Evolutionary conservation across 2,888 invertebrate species (phyloP).

Genomic region (Amiota communis): DNA sequence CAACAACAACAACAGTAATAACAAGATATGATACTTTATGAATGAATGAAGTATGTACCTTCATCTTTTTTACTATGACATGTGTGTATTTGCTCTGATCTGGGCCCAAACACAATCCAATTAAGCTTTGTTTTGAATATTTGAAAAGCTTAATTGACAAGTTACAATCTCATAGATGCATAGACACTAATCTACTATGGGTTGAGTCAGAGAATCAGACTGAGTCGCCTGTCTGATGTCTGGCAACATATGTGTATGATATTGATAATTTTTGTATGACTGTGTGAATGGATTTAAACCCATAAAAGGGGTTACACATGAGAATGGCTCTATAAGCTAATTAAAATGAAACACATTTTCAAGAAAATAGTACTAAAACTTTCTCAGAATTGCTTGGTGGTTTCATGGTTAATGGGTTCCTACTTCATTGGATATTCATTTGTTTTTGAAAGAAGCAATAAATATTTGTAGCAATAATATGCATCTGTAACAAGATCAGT

Average conservation of each 20-base stretch:
- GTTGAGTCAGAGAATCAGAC: too few relatives aligned
- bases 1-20: background rate
- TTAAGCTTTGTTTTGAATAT: conserved; percentile 34
- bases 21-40: conserved; percentile 21
- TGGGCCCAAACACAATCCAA: conserved; percentile 13
- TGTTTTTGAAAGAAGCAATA: too few relatives aligned
- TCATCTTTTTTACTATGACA: background rate
- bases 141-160: conserved; percentile 49
- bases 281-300: background rate
- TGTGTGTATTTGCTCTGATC: conserved; percentile 14
- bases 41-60: background rate
- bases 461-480: too few relatives aligned
- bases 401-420: too few relatives aligned
- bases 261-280: conserved; percentile 32
- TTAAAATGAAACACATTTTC: too few relatives aligned
- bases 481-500: too few relatives aligned
- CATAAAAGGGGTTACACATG: too few relatives aligned
- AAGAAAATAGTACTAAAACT: too few relatives aligned
- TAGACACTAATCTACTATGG: background rate
- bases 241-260: conserved; percentile 23
- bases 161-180: conserved; percentile 34
- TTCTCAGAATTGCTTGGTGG: too few relatives aligned
- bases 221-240: too few relatives aligned
- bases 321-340: too few relatives aligned
- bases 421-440: too few relatives aligned